Conservation (phyloP, 2,888 invertebrate species). For the Physocephala rufipes region DNA sequence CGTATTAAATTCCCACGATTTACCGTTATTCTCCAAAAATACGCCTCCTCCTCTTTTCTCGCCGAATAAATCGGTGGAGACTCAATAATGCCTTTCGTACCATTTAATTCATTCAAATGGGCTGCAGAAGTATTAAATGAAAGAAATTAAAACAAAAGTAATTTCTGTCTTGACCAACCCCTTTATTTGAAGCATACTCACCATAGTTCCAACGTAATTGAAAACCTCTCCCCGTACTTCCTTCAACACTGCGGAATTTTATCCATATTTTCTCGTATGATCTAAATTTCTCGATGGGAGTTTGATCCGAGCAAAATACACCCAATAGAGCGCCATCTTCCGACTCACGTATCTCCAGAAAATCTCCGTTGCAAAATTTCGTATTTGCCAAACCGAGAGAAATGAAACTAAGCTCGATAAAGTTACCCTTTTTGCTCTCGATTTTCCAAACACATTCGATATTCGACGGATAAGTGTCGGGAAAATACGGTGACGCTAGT, state of each 20-base stretch:
- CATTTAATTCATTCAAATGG: conserved; percentile 55
- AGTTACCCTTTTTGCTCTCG: conserved; percentile 74
- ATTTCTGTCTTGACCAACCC: neutral
- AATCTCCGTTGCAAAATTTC: conserved; percentile 83
- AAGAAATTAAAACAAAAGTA: neutral
- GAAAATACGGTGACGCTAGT: conserved; percentile 77
- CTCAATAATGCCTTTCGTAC: conserved; percentile 53
- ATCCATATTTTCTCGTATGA: conserved; percentile 74
- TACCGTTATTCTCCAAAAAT: conserved; percentile 58
- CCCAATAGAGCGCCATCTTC: conserved; percentile 74
- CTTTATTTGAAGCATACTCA: conserved; percentile 57
- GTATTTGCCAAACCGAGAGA: conserved; percentile 75
- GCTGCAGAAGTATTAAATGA: conserved; percentile 44
- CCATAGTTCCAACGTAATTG: conserved; percentile 75
- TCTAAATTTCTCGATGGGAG: conserved; percentile 71
- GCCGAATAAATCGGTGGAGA: conserved; percentile 54
- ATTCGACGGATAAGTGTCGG: conserved; percentile 73
- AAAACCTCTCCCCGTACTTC: conserved; percentile 74
- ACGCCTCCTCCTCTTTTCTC: conserved; percentile 49
- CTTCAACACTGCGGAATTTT: conserved; percentile 76
- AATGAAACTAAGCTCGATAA: conserved; percentile 73
- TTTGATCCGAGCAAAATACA: conserved; percentile 75
- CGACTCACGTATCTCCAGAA: conserved; percentile 79
- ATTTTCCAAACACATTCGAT: conserved; percentile 82
- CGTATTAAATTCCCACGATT: conserved; percentile 47